These are phyloP conservation scores for Euclidia mi DNA, from an alignment of 2,888 invertebrate species.

Conservation along the genomic window DNA sequence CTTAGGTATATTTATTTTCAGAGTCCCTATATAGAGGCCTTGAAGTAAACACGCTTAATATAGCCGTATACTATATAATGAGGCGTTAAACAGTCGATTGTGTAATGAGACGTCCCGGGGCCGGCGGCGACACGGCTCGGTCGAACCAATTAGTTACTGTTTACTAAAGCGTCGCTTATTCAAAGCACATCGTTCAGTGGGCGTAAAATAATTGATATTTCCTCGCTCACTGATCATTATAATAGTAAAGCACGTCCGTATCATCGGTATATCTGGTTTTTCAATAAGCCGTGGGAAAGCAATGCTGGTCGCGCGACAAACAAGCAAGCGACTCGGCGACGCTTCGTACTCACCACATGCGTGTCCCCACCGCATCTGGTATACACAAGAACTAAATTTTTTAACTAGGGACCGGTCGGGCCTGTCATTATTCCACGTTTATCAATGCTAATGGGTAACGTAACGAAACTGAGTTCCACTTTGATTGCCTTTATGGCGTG, in stretches of 20 bases:
- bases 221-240: slow-evolving; percentile 72
- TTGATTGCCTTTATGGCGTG: slow-evolving; percentile 65
- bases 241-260: slow-evolving; percentile 63
- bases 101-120: slow-evolving; percentile 8
- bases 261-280: slow-evolving; percentile 69
- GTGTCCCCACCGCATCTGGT: slow-evolving; percentile 70
- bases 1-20: too few species aligned
- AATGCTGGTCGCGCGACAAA: slow-evolving; percentile 61
- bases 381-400: slow-evolving; percentile 75
- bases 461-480: slow-evolving; percentile 45
- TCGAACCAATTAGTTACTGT: slow-evolving; percentile 64
- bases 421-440: slow-evolving; percentile 71
- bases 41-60: too few species aligned
- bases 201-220: slow-evolving; percentile 67
- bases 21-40: too few species aligned
- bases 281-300: slow-evolving; percentile 82
- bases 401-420: slow-evolving; percentile 72
- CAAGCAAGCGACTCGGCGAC: too few species aligned
- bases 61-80: neutral
- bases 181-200: slow-evolving; percentile 51
- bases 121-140: neutral
- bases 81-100: neutral
- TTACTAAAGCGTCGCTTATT: slow-evolving; percentile 52
- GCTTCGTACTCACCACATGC: slow-evolving; percentile 56
- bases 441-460: slow-evolving; percentile 66